Conservation (phyloP, 1,140 invertebrate species). For the Trinorchestia longiramus region DNA sequence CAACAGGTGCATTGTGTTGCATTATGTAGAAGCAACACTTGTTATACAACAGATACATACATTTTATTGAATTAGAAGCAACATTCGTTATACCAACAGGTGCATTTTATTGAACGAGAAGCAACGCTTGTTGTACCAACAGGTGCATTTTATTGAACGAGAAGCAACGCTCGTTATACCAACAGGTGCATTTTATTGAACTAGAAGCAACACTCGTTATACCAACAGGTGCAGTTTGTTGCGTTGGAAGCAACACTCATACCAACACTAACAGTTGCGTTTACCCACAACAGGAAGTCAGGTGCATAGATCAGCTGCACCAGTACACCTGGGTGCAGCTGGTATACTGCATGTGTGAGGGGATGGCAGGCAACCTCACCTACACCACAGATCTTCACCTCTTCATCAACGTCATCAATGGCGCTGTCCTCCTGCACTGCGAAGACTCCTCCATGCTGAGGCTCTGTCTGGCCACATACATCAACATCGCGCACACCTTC, state of each 20-base stretch:
- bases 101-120: no score
- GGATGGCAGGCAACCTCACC: constrained; percentile 98
- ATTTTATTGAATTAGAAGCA: no score
- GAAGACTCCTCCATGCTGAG: constrained; percentile 96
- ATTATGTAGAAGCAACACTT: no score
- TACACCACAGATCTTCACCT: constrained; percentile 97
- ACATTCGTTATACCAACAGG: no score
- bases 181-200: no score
- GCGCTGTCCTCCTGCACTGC: constrained; percentile 92
- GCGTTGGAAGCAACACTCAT: no score
- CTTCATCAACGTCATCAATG: constrained; percentile 98
- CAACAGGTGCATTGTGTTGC: neutral
- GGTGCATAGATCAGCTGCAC: constrained; percentile 95
- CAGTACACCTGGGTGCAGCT: constrained; percentile 99
- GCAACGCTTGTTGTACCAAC: no score
- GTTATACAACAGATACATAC: no score
- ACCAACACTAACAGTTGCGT: neutral
- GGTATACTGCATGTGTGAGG: constrained; percentile 97
- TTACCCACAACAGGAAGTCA: constrained; percentile 78
- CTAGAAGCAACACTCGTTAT: no score
- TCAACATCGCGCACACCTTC: constrained; percentile 97
- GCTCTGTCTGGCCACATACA: constrained; percentile 92
- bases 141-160: no score
- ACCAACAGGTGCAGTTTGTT: no score
- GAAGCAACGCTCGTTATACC: no score